Evolutionary conservation across 2,797 vertebrate genomes (phyloP).

Genomic region (Acanthurus leucopareius): DNA sequence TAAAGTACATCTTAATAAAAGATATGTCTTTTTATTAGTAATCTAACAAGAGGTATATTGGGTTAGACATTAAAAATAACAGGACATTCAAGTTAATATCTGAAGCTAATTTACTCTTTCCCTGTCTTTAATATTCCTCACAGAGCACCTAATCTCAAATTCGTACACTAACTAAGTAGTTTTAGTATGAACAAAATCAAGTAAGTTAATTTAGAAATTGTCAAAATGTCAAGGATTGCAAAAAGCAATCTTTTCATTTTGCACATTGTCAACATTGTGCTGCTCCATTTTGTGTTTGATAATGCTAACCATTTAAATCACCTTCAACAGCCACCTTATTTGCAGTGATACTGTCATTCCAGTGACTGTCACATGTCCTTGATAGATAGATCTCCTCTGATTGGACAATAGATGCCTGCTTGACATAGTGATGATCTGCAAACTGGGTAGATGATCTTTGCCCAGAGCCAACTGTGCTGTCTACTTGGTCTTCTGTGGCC

Average conservation of each 20-base stretch:
- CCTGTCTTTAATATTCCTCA: slow-evolving; percentile 45
- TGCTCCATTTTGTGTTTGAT: slow-evolving; percentile 73
- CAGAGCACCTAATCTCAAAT: slow-evolving; percentile 64
- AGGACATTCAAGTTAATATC: slow-evolving; percentile 70
- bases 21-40: slow-evolving; percentile 65
- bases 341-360: slow-evolving; percentile 82
- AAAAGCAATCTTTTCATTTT: slow-evolving; percentile 69
- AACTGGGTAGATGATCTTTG: slow-evolving; percentile 51
- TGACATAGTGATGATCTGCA: slow-evolving; percentile 49
- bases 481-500: slow-evolving; percentile 51
- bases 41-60: slow-evolving; percentile 55
- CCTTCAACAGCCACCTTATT: slow-evolving; percentile 90
- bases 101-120: slow-evolving; percentile 45
- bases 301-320: slow-evolving; percentile 88
- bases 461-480: slow-evolving; percentile 30
- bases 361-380: slow-evolving; percentile 74
- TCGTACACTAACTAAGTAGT: slow-evolving; percentile 44
- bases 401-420: slow-evolving; percentile 57
- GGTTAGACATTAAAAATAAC: slow-evolving; percentile 73
- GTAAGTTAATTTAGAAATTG: slow-evolving; percentile 57
- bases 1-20: slow-evolving; percentile 59
- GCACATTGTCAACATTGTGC: slow-evolving; percentile 75
- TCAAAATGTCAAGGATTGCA: slow-evolving; percentile 66
- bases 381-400: slow-evolving; percentile 79
- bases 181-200: slow-evolving; percentile 68